These are phyloP conservation scores for Tauraco erythrolophus DNA, from an alignment of 2,113 vertebrate genomes.

Conservation along the genomic window DNA sequence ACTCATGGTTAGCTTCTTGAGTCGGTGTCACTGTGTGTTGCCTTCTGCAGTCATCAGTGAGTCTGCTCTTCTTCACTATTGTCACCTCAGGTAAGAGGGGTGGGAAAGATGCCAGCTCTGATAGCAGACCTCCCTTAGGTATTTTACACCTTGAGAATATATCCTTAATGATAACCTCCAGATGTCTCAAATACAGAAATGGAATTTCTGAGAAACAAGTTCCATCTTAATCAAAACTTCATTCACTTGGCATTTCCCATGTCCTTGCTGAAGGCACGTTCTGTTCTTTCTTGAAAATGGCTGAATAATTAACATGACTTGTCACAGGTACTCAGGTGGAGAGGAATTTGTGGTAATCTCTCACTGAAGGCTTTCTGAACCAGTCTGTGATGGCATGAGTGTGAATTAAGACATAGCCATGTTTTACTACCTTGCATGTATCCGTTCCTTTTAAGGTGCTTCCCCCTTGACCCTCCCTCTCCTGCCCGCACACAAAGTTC, in stretches of 20 bases:
- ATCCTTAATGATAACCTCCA: neutral
- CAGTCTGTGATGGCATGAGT: neutral
- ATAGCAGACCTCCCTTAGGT: neutral
- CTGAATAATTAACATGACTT: neutral
- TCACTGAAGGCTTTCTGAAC: neutral
- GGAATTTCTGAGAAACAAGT: neutral
- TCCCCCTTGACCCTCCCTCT: neutral
- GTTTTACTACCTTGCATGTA: neutral
- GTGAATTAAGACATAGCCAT: neutral
- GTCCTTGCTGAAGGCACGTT: neutral
- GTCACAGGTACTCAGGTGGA: neutral
- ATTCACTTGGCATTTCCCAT: neutral
- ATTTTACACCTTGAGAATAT: neutral
- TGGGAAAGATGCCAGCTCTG: neutral
- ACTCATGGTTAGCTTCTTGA: neutral
- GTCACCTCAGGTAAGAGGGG: neutral
- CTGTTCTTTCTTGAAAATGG: neutral
- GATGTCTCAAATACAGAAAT: neutral
- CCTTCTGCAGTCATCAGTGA: neutral
- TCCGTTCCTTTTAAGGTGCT: neutral
- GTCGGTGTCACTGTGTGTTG: neutral
- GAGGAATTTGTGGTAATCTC: neutral
- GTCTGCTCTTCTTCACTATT: neutral
- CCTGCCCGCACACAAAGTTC: neutral
- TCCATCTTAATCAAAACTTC: neutral